Evolutionary conservation across 2,888 invertebrate species (phyloP).

Genomic region (Lymantria monacha): DNA sequence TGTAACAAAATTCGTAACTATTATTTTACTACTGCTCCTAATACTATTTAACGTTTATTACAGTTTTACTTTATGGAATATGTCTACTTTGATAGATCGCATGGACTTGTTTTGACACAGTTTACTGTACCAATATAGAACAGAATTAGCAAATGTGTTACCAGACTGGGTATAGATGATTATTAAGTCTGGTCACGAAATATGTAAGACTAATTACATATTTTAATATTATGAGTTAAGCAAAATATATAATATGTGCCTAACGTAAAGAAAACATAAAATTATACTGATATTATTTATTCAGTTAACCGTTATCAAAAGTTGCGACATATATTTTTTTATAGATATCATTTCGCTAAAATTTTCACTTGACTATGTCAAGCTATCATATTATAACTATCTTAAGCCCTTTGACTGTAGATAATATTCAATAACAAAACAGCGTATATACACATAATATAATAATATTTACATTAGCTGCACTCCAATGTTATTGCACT

Average conservation of each 20-base stretch:
- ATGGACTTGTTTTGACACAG: constrained; percentile 4
- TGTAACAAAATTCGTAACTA: constrained; percentile 51
- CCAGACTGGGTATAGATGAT: neutral
- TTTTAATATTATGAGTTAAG: neutral
- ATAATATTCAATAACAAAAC: constrained; percentile 33
- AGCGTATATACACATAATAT: constrained; percentile 66
- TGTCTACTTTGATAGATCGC: constrained; percentile 4
- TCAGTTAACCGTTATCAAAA: constrained; percentile 31
- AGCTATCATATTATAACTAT: constrained; percentile 27
- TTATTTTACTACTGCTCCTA: constrained; percentile 38
- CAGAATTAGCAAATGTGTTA: neutral
- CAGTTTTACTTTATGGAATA: constrained; percentile 1
- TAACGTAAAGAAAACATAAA: constrained; percentile 22
- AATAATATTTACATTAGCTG: constrained; percentile 70
- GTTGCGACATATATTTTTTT: constrained; percentile 11
- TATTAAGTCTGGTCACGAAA: too few relatives aligned
- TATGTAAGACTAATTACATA: too few relatives aligned
- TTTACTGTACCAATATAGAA: neutral
- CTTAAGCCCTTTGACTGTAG: constrained; percentile 37
- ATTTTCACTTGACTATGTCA: constrained; percentile 40
- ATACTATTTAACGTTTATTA: constrained; percentile 25
- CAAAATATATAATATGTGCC: constrained; percentile 17
- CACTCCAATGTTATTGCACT: constrained; percentile 44
- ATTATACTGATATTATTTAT: constrained; percentile 16
- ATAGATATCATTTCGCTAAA: constrained; percentile 21